Percentiles rank a stretch among this genome's conserved stretches.
Conservation (phyloP, 2,113 vertebrate species). For the Caloenas nicobarica region DNA sequence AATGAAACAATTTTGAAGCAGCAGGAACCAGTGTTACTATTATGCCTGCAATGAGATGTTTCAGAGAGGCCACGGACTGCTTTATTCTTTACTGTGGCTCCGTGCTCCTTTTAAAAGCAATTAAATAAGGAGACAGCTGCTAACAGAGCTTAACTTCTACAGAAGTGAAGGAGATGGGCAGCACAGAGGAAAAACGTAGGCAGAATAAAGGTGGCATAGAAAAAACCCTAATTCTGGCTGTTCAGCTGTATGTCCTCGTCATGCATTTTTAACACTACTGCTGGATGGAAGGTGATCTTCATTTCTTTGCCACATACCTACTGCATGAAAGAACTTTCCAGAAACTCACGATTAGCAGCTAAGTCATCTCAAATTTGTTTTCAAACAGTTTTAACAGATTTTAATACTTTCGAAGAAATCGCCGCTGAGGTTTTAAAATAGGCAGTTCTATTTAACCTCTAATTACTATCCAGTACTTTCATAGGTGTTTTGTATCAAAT, state of each 20-base stretch:
- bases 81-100: not conserved
- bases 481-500: not conserved
- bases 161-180: not conserved
- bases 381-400: not conserved
- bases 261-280: fast-evolving
- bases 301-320: not conserved
- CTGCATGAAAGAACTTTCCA: not conserved
- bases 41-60: fast-evolving
- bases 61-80: not conserved
- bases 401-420: not conserved
- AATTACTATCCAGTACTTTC: not conserved
- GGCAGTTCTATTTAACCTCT: not conserved
- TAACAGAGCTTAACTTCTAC: not conserved
- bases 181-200: not conserved
- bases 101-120: not conserved
- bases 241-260: not conserved
- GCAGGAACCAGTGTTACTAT: not conserved
- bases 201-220: not conserved
- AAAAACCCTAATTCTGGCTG: not conserved
- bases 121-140: not conserved
- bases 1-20: not conserved
- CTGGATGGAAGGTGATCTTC: not conserved
- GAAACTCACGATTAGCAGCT: not conserved
- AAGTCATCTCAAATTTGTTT: not conserved
- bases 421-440: not conserved